phyloP scores from a whole-genome alignment of 37 sponge, comb jelly and placozoan genomes.

The Cladorhizidae sp. region DNA sequence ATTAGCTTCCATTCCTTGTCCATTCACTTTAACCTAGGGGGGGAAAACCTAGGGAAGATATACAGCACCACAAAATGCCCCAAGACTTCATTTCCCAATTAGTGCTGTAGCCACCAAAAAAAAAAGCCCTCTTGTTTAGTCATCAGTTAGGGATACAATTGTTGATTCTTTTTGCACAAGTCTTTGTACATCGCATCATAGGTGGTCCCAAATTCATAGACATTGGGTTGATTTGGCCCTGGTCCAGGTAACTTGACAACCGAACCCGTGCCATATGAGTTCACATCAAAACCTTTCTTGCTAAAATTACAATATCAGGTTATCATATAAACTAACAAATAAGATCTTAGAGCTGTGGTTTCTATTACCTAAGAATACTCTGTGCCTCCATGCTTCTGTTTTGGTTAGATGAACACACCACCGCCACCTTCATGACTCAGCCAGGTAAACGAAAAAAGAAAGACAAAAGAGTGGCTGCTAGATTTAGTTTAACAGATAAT shows the following conservation, averaged over 20 bases:
- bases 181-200: slow-evolving; percentile 94
- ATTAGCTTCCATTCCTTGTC: no score
- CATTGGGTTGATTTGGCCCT: slow-evolving; percentile 78
- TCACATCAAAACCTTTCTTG: slow-evolving; percentile 92
- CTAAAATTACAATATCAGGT: slow-evolving; percentile 22
- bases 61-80: no score
- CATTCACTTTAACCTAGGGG: no score
- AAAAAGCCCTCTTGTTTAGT: no score
- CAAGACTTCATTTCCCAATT: no score
- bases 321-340: slow-evolving; percentile 18
- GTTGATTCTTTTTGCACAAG: slow-evolving; percentile 71
- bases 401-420: slow-evolving; percentile 98
- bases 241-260: slow-evolving; percentile 92
- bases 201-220: slow-evolving; percentile 85
- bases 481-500: not conserved
- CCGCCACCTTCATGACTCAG: slow-evolving; percentile 72
- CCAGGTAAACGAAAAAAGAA: not conserved
- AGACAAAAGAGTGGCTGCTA: no score
- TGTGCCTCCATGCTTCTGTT: slow-evolving; percentile 99
- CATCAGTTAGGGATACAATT: slow-evolving; percentile 64
- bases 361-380: slow-evolving; percentile 78
- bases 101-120: no score
- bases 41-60: no score
- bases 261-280: slow-evolving; percentile 91
- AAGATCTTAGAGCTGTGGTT: not conserved